These are phyloP conservation scores for Xylota sylvarum DNA, from an alignment of 2,888 invertebrate species.

Conservation along the genomic window DNA sequence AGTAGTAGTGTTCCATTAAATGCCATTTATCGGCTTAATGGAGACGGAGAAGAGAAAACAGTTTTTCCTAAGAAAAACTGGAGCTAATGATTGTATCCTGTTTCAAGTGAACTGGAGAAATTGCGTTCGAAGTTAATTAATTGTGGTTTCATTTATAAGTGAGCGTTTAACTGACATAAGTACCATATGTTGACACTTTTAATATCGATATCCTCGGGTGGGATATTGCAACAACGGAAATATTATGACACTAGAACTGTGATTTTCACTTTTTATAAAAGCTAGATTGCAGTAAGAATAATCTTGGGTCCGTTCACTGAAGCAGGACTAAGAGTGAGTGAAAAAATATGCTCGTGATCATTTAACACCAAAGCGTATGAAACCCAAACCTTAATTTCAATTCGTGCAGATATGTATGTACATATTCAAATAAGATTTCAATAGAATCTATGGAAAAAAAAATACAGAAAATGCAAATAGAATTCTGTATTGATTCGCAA, in stretches of 20 bases:
- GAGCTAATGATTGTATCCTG: conserved; percentile 9
- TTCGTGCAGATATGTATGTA: no score
- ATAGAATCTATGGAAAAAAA: no score
- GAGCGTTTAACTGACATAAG: background rate
- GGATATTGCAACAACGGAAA: background rate
- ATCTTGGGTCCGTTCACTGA: no score
- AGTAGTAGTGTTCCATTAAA: background rate
- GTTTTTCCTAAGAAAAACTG: background rate
- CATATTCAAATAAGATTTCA: no score
- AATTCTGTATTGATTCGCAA: no score
- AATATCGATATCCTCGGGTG: background rate
- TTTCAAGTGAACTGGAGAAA: conserved; percentile 21
- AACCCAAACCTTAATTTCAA: no score
- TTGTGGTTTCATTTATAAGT: background rate
- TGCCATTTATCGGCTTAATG: background rate
- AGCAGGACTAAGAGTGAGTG: no score
- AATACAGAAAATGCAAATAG: no score
- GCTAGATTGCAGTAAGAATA: no score
- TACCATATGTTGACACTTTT: background rate
- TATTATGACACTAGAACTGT: background rate
- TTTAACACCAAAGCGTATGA: no score
- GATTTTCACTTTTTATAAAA: no score
- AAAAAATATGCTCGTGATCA: no score
- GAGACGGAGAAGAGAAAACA: background rate
- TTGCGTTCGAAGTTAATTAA: background rate